phyloP scores from a whole-genome alignment of 2,888 invertebrate genomes.

The Agonopterix heracliana region DNA sequence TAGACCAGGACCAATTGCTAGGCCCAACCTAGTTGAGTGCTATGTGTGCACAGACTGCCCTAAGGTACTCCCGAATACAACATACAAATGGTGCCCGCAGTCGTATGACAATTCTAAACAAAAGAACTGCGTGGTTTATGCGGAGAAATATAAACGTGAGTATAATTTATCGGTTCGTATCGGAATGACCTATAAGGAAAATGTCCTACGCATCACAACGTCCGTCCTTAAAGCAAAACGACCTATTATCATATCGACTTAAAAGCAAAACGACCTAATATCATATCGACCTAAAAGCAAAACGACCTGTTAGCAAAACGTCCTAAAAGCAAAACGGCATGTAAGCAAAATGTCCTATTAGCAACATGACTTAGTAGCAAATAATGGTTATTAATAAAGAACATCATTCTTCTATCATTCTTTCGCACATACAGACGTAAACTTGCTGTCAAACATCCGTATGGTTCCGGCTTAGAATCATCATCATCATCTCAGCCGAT shows the following conservation, averaged over 20 bases:
- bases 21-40: conserved; percentile 29
- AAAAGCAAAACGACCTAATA: too few relatives aligned
- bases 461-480: background rate
- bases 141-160: conserved; percentile 48
- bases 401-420: background rate
- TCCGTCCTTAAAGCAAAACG: too few relatives aligned
- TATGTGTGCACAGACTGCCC: conserved; percentile 48
- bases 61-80: conserved; percentile 23
- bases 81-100: conserved; percentile 37
- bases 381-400: background rate
- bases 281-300: too few relatives aligned
- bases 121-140: conserved; percentile 44
- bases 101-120: conserved; percentile 27
- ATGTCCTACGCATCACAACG: too few relatives aligned
- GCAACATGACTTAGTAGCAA: too few relatives aligned
- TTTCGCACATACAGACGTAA: background rate
- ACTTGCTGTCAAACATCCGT: background rate
- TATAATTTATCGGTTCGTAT: conserved; percentile 9
- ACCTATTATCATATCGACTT: too few relatives aligned
- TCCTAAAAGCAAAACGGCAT: too few relatives aligned
- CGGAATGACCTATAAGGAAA: too few relatives aligned
- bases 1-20: conserved; percentile 10
- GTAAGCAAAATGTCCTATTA: too few relatives aligned
- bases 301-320: too few relatives aligned
- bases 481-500: background rate